phyloP scores from a whole-genome alignment of 1,140 invertebrate species.

The Lepidurus couesii region DNA sequence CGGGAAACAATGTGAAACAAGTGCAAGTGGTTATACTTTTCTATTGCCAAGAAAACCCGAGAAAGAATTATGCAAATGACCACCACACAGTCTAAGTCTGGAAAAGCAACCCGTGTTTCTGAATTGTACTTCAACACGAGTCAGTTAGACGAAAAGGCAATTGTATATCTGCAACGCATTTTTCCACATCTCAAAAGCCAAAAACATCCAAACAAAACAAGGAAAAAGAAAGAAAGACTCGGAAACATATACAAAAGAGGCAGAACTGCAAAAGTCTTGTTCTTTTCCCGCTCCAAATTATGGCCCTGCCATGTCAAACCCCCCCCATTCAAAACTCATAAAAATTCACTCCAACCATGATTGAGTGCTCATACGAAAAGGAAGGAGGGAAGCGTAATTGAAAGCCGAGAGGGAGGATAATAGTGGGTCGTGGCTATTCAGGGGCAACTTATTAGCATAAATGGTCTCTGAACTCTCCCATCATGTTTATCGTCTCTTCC shows the following conservation, averaged over 20 bases:
- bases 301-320: conserved; percentile 10
- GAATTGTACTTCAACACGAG: not conserved
- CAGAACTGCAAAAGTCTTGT: conserved; percentile 14
- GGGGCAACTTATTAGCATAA: conserved; percentile 17
- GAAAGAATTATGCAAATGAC: conserved; percentile 5
- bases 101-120: not conserved
- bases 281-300: conserved; percentile 14
- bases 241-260: conserved; percentile 9
- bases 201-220: not conserved
- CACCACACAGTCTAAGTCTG: not conserved
- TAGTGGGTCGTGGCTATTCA: conserved; percentile 16
- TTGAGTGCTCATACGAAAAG: conserved; percentile 16
- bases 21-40: not conserved
- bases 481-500: not conserved
- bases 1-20: conserved; percentile 1
- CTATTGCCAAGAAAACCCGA: not conserved
- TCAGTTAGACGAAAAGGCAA: not conserved
- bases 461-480: not conserved
- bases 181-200: not conserved
- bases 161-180: too few relatives aligned
- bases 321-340: conserved; percentile 10
- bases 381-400: conserved; percentile 17
- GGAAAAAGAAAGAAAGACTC: not conserved
- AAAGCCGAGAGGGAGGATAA: conserved; percentile 17
- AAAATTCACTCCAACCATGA: conserved; percentile 22